These are phyloP conservation scores for Gymnocheta viridis DNA, from an alignment of 2,888 invertebrate genomes.

Conservation along the genomic window DNA sequence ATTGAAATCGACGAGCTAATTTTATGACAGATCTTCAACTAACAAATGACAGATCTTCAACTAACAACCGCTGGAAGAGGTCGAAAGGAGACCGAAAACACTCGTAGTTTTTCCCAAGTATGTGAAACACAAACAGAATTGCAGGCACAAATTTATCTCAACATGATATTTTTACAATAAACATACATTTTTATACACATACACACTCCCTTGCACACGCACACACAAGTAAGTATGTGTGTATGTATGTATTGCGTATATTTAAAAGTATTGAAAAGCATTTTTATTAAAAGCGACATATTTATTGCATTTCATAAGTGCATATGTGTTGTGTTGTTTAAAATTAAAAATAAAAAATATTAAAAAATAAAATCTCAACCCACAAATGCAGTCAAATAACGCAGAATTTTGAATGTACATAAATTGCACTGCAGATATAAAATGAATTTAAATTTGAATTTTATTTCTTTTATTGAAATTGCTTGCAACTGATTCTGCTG, in stretches of 20 bases:
- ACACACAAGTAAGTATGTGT: too few relatives aligned
- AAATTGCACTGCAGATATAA: conserved; percentile 1
- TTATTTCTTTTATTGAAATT: conserved; percentile 19
- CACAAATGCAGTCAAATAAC: background rate
- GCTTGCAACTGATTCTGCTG: conserved; percentile 15
- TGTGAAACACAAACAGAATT: too few relatives aligned
- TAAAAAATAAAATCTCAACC: background rate
- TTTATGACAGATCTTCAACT: too few relatives aligned
- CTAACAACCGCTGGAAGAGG: too few relatives aligned
- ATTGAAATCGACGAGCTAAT: too few relatives aligned
- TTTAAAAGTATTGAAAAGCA: background rate
- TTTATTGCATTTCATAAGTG: conserved; percentile 55
- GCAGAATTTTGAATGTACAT: background rate
- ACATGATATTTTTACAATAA: too few relatives aligned
- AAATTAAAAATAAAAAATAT: background rate
- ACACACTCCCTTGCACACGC: too few relatives aligned
- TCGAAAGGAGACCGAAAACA: too few relatives aligned
- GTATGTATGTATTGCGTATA: background rate
- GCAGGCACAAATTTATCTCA: too few relatives aligned
- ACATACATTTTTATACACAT: too few relatives aligned
- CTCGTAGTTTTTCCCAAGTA: too few relatives aligned
- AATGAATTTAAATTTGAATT: conserved; percentile 2
- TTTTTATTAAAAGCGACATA: conserved; percentile 53
- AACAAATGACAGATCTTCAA: too few relatives aligned
- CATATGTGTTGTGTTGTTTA: background rate